Base-by-base conservation (phyloP, 92 coral and sea anemone genomes). In the Micromussa lordhowensis region DNA sequence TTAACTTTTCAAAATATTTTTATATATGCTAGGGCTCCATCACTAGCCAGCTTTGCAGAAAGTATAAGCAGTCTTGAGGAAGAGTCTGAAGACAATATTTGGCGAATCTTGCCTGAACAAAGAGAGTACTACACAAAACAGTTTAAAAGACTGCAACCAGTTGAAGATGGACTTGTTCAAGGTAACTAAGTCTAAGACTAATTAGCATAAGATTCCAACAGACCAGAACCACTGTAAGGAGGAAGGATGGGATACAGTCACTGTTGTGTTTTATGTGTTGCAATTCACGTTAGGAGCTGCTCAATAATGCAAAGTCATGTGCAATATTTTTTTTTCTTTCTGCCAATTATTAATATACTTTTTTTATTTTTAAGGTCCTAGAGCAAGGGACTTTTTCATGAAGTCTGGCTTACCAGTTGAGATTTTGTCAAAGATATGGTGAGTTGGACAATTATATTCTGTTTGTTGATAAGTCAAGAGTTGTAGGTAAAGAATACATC, bases 371-470 rank as follows among this genome's bases (percentile, higher is more conserved):
- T 59, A 28, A 97, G 99, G 99, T 49, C 99, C 94, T 49, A 97
- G 91, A 86, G 99, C 99, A 82, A 97, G 99, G 84, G 98, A 97
- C 82, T 97, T 97, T 86, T 97, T 97, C 78, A 80, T 97, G 91
- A 97, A 97, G 82, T 97, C 99, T 83, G 88, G 88, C 68, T 91
- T 97, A 48, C 93, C 96, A 21, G 94, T 93, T 3, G 99, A 96
- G 81, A 93, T 93, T 24, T 92, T 97, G 15, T 97, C 99, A 29
- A 97, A 88, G 82, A 96, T 97, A 90, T 97, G 99, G 99, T 96
- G 19, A 80, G 32, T 72, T 15, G 11, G 7, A 51, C 77, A 77
- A 28, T 51, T 17, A 44, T 28, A 44, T 44, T n/a, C n/a, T 44
- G 51, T 13, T 44, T 44, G 51, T 7, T 8, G 12, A 44, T 8